Percentiles rank a stretch among this genome's conserved stretches.
These are phyloP conservation scores for Stenolophus ochropezus DNA, from an alignment of 2,888 invertebrate species.

Conservation along the genomic window DNA sequence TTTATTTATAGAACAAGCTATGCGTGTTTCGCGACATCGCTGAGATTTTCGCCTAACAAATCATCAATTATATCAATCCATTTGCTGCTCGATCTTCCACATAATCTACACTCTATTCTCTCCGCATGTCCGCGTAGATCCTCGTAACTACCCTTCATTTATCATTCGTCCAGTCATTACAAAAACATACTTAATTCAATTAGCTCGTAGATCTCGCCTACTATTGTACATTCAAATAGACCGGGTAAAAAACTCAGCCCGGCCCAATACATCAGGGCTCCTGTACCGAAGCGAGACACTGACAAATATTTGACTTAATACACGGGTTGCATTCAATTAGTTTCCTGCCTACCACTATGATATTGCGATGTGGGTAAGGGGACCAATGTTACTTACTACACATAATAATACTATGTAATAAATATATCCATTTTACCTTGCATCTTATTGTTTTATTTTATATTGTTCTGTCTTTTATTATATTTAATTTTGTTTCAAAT, in stretches of 20 bases:
- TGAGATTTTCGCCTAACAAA: neutral
- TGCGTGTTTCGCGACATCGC: neutral
- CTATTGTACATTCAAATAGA: neutral
- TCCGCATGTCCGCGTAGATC: constrained; percentile 6
- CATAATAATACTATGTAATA: too few species aligned
- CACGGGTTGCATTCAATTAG: constrained; percentile 15
- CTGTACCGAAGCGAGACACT: neutral
- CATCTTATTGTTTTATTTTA: too few species aligned
- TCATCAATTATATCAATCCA: constrained; percentile 4
- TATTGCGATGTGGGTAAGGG: too few species aligned
- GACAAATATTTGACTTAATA: constrained; percentile 29
- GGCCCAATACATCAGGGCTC: neutral
- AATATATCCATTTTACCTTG: too few species aligned
- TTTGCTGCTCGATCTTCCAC: constrained; percentile 11
- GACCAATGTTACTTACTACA: too few species aligned
- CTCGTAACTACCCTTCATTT: constrained; percentile 10
- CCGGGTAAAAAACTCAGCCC: neutral
- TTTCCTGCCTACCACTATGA: too few species aligned
- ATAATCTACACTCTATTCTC: neutral
- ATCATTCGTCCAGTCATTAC: constrained; percentile 9
- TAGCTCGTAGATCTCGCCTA: neutral
- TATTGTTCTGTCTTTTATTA: too few species aligned
- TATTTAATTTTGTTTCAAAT: too few species aligned
- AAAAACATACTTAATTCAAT: constrained; percentile 19
- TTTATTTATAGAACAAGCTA: too few species aligned